Percentiles rank a stretch among this genome's conserved stretches.
Evolutionary conservation across 2,888 invertebrate species (phyloP).

Genomic region (Phortica magna): DNA sequence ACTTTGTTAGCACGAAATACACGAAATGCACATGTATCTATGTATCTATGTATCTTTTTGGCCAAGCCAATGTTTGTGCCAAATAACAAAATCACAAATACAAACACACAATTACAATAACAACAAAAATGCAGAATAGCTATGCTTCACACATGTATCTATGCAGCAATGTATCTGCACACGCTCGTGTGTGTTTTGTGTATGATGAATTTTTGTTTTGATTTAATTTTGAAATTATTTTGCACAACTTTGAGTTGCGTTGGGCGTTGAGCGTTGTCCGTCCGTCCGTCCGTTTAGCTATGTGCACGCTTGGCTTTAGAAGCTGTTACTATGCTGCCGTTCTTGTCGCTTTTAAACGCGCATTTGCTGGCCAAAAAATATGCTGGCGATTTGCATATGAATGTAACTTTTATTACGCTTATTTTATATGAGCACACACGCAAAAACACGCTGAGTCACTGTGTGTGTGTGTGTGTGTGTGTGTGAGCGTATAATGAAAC

Average conservation of each 20-base stretch:
- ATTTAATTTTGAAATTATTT: conserved; percentile 67
- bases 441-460: background rate
- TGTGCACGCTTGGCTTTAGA: conserved; percentile 4
- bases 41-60: too few relatives aligned
- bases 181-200: conserved; percentile 38
- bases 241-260: conserved; percentile 33
- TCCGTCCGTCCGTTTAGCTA: conserved; percentile 14
- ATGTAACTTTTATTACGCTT: conserved; percentile 17
- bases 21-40: conserved; percentile 9
- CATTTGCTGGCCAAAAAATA: background rate
- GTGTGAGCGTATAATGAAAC: conserved; percentile 50
- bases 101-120: background rate
- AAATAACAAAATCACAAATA: conserved; percentile 17
- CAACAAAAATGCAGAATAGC: background rate
- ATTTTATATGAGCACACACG: background rate
- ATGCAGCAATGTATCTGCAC: background rate
- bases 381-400: conserved; percentile 63
- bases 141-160: conserved; percentile 6
- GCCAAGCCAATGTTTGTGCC: too few relatives aligned
- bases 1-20: background rate
- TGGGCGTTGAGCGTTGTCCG: conserved; percentile 24
- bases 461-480: background rate
- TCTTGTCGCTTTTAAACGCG: background rate
- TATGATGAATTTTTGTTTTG: conserved; percentile 55
- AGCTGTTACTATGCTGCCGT: conserved; percentile 38